Base-by-base conservation (phyloP, 1,140 invertebrate genomes). In the Parasteatoda tepidariorum region DNA sequence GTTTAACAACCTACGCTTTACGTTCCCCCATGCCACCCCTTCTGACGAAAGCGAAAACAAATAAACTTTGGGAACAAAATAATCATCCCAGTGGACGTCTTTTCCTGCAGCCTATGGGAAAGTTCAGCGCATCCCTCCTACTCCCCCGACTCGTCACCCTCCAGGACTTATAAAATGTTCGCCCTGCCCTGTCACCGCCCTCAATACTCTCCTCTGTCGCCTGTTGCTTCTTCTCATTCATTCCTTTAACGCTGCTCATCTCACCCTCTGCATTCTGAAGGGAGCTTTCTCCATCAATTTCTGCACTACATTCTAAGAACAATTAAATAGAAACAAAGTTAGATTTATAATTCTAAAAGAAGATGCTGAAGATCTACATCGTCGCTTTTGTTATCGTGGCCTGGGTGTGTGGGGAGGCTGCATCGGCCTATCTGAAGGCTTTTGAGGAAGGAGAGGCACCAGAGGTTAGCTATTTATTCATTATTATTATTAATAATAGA, bases 371-470 rank as follows among this genome's bases (percentile, higher is more conserved):
- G 64, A 15, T 38, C 11, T 64, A 30, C 34, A 7, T 76, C 24
- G 26, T 76, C 61, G 31, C 59, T 34, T 66, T 76, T 24, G 24
- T 76, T 7, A 7, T 76, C 33, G 34, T 76, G 26, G 34, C 59
- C 31, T 76, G 74, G 61, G 74, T 76, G 7, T 48, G 61, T 15
- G 59, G 74, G 48, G 61, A 66, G 61, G 59, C 73, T 7, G 30
- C 71, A 2, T 22, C 71, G 22, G 74, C 74, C 28, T 76, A 76
- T 18, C 26, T 64, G 59, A 76, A 76, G 38, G 38, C 57, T 2
- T 76, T 57, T 34, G 74, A 76, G 18, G 74, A 76, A 26, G 74
- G 74, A 41, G 74, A 76, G 15, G 34, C 24, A 11, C 33, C 33
- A 11, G 74, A 76, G 38, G 74, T 76, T 64, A 34, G 34, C 11